Percentiles rank a stretch among this genome's conserved stretches.
Conservation (phyloP, 2,888 invertebrate species). For the Hermodice carunculata region DNA sequence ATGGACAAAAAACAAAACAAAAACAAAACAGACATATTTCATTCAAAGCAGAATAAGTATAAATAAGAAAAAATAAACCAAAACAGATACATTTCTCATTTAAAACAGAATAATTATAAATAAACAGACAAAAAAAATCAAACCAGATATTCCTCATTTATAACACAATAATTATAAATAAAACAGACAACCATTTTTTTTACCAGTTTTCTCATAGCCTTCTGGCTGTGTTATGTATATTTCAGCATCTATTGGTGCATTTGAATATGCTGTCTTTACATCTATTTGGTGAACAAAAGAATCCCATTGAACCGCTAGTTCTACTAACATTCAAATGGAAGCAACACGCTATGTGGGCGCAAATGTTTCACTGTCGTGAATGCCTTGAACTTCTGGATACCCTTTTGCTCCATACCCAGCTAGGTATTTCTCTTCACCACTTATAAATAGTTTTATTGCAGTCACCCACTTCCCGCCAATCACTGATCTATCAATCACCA, state of each 20-base stretch:
- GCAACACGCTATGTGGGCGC: conserved; percentile 36
- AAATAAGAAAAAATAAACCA: too few relatives aligned
- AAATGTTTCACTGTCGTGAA: conserved; percentile 42
- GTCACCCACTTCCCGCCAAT: conserved; percentile 5
- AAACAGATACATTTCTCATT: too few relatives aligned
- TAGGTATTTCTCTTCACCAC: conserved; percentile 27
- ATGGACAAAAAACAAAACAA: too few relatives aligned
- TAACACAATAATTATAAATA: too few relatives aligned
- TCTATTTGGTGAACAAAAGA: too few relatives aligned
- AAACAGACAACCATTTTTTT: conserved; percentile 17
- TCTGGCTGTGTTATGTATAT: conserved; percentile 37
- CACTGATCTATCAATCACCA: not conserved
- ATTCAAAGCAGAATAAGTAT: too few relatives aligned
- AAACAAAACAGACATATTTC: too few relatives aligned
- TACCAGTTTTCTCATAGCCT: conserved; percentile 18
- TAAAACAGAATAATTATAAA: too few relatives aligned
- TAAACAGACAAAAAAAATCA: too few relatives aligned
- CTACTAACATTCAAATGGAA: conserved; percentile 32
- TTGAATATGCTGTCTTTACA: too few relatives aligned
- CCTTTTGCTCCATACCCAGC: conserved; percentile 41
- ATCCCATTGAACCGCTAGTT: conserved; percentile 36
- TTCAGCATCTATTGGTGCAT: too few relatives aligned
- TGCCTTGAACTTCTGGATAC: conserved; percentile 30
- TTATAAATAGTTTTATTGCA: conserved; percentile 22
- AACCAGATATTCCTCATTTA: too few relatives aligned